A percentile compares a stretch with the other conserved stretches of the same genome.
Evolutionary conservation across 2,113 vertebrate species (phyloP).

Genomic region (Lagopus muta): DNA sequence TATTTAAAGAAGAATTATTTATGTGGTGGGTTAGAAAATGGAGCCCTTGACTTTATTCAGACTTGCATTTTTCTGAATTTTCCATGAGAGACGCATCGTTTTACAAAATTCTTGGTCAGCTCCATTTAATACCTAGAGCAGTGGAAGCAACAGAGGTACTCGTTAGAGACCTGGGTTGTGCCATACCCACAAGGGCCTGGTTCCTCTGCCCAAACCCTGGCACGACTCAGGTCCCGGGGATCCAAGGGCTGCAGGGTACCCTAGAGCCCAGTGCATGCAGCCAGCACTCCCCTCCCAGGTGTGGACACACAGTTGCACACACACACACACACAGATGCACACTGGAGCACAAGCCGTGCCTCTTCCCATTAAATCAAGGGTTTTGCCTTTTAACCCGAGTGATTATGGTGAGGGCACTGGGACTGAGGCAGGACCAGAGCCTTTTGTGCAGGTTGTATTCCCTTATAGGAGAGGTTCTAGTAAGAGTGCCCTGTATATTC

Average conservation of each 20-base stretch:
- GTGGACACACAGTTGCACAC: neutral
- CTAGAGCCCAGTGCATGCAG: neutral
- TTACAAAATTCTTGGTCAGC: neutral
- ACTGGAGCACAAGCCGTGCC: neutral
- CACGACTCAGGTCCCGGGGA: neutral
- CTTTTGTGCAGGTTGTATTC: constrained; percentile 54
- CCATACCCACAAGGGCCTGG: neutral
- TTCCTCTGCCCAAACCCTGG: neutral
- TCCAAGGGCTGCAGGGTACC: neutral
- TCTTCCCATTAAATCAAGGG: constrained; percentile 27
- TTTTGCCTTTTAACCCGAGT: constrained; percentile 33
- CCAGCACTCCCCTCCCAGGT: neutral
- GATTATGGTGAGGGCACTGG: constrained; percentile 37
- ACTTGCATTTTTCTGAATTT: neutral
- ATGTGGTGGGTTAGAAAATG: neutral
- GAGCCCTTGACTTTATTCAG: neutral
- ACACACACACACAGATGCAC: neutral
- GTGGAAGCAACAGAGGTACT: neutral
- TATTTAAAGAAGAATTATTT: neutral
- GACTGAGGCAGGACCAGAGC: constrained; percentile 22
- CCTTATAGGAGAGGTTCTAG: constrained; percentile 52
- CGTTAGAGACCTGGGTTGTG: neutral
- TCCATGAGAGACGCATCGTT: accelerated
- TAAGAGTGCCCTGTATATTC: constrained; percentile 48
- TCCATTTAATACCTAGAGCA: neutral